These are phyloP conservation scores for Lagodon rhomboides DNA, from an alignment of 2,797 vertebrate species.

Conservation along the genomic window DNA sequence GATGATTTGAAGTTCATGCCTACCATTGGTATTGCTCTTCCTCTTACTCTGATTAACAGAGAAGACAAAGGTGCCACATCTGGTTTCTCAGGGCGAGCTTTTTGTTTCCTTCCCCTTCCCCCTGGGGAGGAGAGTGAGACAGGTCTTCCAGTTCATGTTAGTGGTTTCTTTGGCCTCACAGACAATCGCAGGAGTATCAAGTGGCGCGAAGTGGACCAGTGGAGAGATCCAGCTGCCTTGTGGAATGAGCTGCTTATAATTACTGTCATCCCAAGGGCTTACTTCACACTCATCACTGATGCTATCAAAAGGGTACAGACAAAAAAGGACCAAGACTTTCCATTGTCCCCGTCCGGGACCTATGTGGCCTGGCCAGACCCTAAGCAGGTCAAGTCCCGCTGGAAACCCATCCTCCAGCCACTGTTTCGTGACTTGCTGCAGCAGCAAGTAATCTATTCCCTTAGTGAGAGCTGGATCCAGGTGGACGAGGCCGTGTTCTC, in stretches of 20 bases:
- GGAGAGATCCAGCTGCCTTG: conserved; percentile 96
- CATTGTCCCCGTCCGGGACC: conserved; percentile 87
- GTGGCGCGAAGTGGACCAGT: conserved; percentile 97
- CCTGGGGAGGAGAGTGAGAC: conserved; percentile 97
- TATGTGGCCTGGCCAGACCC: conserved; percentile 95
- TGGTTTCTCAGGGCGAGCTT: conserved; percentile 93
- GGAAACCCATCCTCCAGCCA: conserved; percentile 93
- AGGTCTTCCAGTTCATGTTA: conserved; percentile 96
- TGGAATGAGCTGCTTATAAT: conserved; percentile 97
- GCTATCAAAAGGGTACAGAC: conserved; percentile 90
- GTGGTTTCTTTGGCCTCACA: conserved; percentile 98
- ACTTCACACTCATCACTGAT: conserved; percentile 92
- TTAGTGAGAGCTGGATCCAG: conserved; percentile 89
- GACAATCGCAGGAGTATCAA: conserved; percentile 99
- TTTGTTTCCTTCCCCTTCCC: conserved; percentile 97
- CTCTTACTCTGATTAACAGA: conserved; percentile 80
- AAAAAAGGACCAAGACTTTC: conserved; percentile 90
- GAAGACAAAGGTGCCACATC: conserved; percentile 88
- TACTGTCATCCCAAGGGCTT: conserved; percentile 93
- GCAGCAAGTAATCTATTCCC: conserved; percentile 90
- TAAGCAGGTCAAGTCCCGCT: conserved; percentile 88
- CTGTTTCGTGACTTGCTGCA: conserved; percentile 92
- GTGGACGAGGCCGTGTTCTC: conserved; percentile 92
- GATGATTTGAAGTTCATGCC: conserved; percentile 98
- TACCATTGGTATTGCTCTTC: conserved; percentile 93